Base-by-base conservation (phyloP, 2,113 vertebrate species). In the Daphoenositta chrysoptera region DNA sequence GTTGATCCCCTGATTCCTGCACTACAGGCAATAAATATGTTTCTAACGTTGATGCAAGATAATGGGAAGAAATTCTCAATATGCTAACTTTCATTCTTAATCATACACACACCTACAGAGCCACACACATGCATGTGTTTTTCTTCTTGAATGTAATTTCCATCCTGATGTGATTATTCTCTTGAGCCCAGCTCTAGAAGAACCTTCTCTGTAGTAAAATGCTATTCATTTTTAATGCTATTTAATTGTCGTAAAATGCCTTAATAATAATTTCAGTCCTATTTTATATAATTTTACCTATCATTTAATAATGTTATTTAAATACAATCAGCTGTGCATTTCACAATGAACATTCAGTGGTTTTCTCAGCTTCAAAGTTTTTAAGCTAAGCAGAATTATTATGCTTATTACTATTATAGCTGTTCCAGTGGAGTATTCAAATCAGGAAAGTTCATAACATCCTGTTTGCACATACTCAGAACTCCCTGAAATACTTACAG, bases 31-130 rank as follows among this genome's bases (percentile, higher is more conserved):
- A 80, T 21, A 31, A 78, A 42, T 20, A 4, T 3, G 2, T 60
- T 31, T 72, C 11, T 57, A 89, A 51, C 0, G 1, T 1, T 37
- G 5, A 39, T 57, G 6, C 4, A 65, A 77, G 16, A 53, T 1
- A 80, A 26, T 5, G 20, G 28, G 42, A 90, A 90, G 63, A 85
- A 88, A 92, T 69, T 44, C 13, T 60, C 40, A n/a, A 6, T 14
- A 23, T 37, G 7, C 3, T 44, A 40, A 27, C 6, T 48, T 83
- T 37, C 1, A 1, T 65, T 69, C 24, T 57, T 56, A 51, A 37
- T 60, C 26, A 20, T 9, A 35, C 14, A 51, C 13, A 35, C 14
- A 2, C 12, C 35, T 76, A 79, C 24, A 77, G 51, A 90, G 23
- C 6, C 58, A 53, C 15, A 66, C 26, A 83, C 7, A 48, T 9